phyloP scores from a whole-genome alignment of 2,113 vertebrate species.

The Himantopus leucocephalus region DNA sequence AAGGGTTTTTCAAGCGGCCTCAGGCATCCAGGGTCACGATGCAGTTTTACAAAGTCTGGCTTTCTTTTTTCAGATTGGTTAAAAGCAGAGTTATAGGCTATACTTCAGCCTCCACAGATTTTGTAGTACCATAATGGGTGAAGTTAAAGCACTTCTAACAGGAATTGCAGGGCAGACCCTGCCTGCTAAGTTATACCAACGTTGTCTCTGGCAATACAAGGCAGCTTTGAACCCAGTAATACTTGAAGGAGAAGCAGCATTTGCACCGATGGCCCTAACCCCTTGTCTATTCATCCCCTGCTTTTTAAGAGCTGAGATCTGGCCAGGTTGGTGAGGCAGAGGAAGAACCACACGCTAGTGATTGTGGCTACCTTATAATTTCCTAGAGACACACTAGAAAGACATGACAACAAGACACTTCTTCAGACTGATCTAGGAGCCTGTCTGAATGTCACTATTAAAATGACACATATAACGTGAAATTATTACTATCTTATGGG shows the following conservation, averaged over 20 bases:
- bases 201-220: background rate
- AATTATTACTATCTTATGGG: background rate
- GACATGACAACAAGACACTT: background rate
- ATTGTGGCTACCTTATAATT: background rate
- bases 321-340: background rate
- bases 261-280: fast-evolving
- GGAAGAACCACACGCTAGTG: background rate
- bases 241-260: background rate
- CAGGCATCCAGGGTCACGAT: background rate
- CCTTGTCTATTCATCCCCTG: background rate
- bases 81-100: background rate
- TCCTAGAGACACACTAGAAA: background rate
- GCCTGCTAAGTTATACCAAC: background rate
- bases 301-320: background rate
- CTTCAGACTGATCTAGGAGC: background rate
- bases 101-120: background rate
- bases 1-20: background rate
- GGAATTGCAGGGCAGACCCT: background rate
- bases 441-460: background rate
- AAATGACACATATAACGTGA: background rate
- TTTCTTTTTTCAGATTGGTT: background rate
- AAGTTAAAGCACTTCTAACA: background rate
- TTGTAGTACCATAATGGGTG: background rate
- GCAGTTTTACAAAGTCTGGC: background rate
- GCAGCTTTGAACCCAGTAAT: background rate